These are phyloP conservation scores for Lasioglossum calceatum DNA, from an alignment of 2,888 invertebrate species.

Conservation along the genomic window DNA sequence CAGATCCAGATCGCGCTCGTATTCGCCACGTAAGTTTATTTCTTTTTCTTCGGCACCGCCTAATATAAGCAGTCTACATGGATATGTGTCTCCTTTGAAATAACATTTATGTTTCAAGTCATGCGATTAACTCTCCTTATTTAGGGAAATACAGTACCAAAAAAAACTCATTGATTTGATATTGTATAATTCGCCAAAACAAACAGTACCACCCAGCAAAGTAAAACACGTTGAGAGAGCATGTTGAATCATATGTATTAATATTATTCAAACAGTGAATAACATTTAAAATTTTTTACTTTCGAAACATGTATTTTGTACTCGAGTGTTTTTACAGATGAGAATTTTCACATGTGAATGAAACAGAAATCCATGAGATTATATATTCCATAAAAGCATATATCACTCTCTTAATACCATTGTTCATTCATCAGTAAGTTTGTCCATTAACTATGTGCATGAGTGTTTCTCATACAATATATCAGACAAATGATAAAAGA, in stretches of 20 bases:
- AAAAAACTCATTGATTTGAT: conserved; percentile 61
- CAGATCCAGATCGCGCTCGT: conserved; percentile 90
- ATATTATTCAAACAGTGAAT: neutral
- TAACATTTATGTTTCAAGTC: conserved; percentile 32
- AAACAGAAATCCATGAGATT: neutral
- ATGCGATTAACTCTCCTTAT: conserved; percentile 27
- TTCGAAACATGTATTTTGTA: conserved; percentile 3
- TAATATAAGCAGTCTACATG: conserved; percentile 78
- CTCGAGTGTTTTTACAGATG: neutral
- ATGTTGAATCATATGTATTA: neutral
- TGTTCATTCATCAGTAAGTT: neutral
- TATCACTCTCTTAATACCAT: neutral
- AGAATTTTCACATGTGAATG: conserved; percentile 12
- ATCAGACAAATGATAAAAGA: neutral
- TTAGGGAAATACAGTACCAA: conserved; percentile 27
- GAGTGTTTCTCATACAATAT: neutral
- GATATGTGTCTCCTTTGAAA: conserved; percentile 73
- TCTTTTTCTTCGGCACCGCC: conserved; percentile 53
- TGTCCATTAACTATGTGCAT: neutral
- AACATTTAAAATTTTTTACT: neutral
- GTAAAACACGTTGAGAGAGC: neutral
- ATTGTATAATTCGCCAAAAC: conserved; percentile 59
- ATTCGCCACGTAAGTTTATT: conserved; percentile 91
- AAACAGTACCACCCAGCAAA: neutral
- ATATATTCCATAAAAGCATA: conserved; percentile 4